phyloP scores from a whole-genome alignment of 2,113 vertebrate species.

The Antechinus flavipes region DNA sequence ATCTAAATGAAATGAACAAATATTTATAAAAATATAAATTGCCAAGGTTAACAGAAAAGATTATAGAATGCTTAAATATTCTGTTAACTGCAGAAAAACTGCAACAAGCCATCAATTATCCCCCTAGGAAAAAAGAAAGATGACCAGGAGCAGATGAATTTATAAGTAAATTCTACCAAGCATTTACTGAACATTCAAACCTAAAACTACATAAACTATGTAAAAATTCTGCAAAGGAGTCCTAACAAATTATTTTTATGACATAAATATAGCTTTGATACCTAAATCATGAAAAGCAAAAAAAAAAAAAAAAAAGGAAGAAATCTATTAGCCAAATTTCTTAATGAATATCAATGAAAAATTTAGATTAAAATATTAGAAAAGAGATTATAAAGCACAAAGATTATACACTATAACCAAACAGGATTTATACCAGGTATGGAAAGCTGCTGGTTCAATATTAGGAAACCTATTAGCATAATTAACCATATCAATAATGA shows the following conservation, averaged over 20 bases:
- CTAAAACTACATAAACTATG: neutral
- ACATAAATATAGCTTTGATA: neutral
- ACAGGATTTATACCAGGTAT: neutral
- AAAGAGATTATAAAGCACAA: neutral
- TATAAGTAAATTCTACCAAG: neutral
- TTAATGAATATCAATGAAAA: neutral
- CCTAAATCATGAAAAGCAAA: neutral
- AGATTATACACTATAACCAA: neutral
- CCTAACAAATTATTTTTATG: neutral
- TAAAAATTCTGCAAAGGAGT: neutral
- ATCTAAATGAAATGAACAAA: neutral
- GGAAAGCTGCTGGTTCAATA: neutral
- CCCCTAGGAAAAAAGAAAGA: neutral
- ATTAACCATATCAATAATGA: neutral
- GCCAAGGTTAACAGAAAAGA: neutral
- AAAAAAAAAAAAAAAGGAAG: neutral
- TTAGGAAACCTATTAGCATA: neutral
- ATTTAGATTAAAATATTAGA: neutral
- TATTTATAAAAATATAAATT: neutral
- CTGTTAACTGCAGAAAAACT: neutral
- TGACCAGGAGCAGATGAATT: neutral
- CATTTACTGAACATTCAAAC: neutral
- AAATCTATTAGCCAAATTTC: neutral
- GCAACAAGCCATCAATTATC: neutral
- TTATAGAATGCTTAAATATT: neutral